Base-by-base conservation (phyloP, 2,113 vertebrate genomes). In the Nipponia nippon region DNA sequence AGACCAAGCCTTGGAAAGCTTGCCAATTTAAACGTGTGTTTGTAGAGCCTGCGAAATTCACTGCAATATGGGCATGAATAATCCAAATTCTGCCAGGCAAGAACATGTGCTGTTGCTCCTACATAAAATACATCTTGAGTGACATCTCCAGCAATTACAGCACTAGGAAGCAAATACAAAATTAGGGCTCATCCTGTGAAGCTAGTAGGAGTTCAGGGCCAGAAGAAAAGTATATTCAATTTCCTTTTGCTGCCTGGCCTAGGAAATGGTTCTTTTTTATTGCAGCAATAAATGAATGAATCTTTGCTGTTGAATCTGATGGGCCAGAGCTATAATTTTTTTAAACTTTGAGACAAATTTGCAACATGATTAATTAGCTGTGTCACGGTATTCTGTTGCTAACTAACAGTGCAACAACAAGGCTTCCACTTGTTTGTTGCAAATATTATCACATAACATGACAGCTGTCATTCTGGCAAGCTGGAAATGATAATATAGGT, bases 41-140 rank as follows among this genome's bases (percentile, higher is more conserved):
- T 86, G 79, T 62, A 77, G 46, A 88, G 66, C 93, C 82, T 92
- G 87, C 1, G 5, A 88, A 95, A 94, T 62, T 79, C 29, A n/a
- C 83, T 89, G 86, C 95, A 97, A 78, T 94, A 96, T 93, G 93
- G 70, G 67, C 80, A 89, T 96, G 95, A 95, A 92, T 95, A 95
- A 96, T 94, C 96, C 58, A 94, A 61, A 94, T 94, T 93, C 85
- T 95, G 83, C 79, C 85, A 92, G 75, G 79, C 95, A 76, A 66
- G 58, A 93, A 83, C 90, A 93, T 80, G 92, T 95, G 88, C 93
- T 94, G 71, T 92, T 96, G 83, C 91, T 96, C 70, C 81, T 96
- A 83, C 67, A 81, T 94, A 83, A 96, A 96, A 81, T 92, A 47
- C 34, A 82, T 95, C 67, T 83, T 62, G 84, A 97, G 59, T 93